A percentile compares a stretch with the other conserved stretches of the same genome.
These are phyloP conservation scores for Cryptotermes secundus DNA, from an alignment of 1,140 invertebrate species.

Conservation along the genomic window DNA sequence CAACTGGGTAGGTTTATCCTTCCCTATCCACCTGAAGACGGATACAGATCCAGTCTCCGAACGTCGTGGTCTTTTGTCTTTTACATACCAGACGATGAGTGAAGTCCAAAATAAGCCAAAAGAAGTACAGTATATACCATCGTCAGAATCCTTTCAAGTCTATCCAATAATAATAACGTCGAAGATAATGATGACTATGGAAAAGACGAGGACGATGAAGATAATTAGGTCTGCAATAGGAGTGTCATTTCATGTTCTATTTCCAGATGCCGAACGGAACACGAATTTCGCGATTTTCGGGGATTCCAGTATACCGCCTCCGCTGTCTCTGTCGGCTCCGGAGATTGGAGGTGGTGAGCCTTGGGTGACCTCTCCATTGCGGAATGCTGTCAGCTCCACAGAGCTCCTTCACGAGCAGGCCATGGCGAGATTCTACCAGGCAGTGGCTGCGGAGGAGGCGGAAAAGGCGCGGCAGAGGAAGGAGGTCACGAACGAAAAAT, in stretches of 20 bases:
- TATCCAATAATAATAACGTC: too few relatives aligned
- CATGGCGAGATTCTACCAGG: conserved; percentile 76
- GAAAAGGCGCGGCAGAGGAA: conserved; percentile 45
- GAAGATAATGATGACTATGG: too few relatives aligned
- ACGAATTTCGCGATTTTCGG: not conserved
- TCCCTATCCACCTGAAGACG: too few relatives aligned
- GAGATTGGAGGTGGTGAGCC: conserved; percentile 59
- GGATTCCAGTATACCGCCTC: conserved; percentile 57
- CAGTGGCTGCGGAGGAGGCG: conserved; percentile 68
- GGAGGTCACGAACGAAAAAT: not conserved
- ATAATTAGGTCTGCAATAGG: too few relatives aligned
- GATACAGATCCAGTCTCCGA: too few relatives aligned
- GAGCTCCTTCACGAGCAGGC: conserved; percentile 76
- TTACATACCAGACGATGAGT: too few relatives aligned
- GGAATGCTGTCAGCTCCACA: conserved; percentile 75
- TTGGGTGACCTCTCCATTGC: conserved; percentile 50
- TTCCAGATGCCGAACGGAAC: not conserved
- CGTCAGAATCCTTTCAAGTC: too few relatives aligned
- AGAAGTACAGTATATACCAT: too few relatives aligned
- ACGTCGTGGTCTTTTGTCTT: too few relatives aligned
- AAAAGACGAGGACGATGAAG: too few relatives aligned
- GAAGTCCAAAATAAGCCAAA: too few relatives aligned
- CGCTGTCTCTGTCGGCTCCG: conserved; percentile 75
- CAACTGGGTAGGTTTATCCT: too few relatives aligned
- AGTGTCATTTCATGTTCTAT: not conserved